Evolutionary conservation across 2,113 vertebrate genomes (phyloP).

Genomic region (Caracal caracal): DNA sequence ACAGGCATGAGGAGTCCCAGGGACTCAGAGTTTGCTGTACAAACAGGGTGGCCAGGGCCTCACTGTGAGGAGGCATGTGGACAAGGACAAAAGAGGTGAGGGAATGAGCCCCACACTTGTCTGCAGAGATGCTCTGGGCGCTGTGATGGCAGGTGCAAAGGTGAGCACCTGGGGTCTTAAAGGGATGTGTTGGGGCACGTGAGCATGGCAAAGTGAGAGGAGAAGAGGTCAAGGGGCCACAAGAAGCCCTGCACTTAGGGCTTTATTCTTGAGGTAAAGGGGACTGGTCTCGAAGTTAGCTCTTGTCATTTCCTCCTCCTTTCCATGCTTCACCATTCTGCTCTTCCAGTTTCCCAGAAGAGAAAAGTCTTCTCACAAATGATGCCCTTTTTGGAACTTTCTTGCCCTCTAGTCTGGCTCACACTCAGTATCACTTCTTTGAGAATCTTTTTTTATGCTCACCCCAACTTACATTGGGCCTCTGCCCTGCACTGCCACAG

Average conservation of each 20-base stretch:
- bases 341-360: background rate
- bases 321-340: too few species aligned
- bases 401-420: background rate
- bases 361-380: background rate
- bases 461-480: background rate
- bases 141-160: too few species aligned
- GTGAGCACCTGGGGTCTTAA: background rate
- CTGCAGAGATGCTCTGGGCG: background rate
- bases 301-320: background rate
- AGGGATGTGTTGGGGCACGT: background rate
- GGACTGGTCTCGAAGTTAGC: background rate
- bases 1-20: fast-evolving
- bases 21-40: background rate
- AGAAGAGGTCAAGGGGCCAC: background rate
- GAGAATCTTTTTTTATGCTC: background rate
- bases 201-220: fast-evolving
- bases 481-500: background rate
- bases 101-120: background rate
- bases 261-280: background rate
- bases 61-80: too few species aligned
- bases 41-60: background rate
- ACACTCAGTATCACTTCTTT: background rate
- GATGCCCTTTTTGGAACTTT: background rate
- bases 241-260: background rate
- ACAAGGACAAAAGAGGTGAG: background rate